Evolutionary conservation across 2,113 vertebrate species (phyloP).

Genomic region (Argyrosomus japonicus): DNA sequence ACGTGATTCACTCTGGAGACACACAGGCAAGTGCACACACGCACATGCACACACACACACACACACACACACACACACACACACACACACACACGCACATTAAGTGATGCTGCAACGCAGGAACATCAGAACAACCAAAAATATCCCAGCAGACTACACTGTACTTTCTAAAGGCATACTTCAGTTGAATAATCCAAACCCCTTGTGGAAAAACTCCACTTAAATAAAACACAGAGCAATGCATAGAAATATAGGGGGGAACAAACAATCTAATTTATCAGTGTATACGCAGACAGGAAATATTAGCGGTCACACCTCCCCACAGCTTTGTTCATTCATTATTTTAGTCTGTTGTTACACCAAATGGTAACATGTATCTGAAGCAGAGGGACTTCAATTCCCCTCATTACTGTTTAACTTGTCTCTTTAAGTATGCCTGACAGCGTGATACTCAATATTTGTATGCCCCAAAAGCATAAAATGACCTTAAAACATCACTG

Average conservation of each 20-base stretch:
- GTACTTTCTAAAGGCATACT: conserved; percentile 34
- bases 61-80: conserved; percentile 5
- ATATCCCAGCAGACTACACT: conserved; percentile 46
- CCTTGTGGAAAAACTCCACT: conserved; percentile 19
- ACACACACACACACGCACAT: conserved; percentile 24
- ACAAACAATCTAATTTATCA: background rate
- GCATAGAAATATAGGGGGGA: background rate
- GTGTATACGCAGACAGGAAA: background rate
- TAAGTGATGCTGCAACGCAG: conserved; percentile 16
- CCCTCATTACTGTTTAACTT: background rate
- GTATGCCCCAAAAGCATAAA: conserved; percentile 13
- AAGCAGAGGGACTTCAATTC: conserved; percentile 24
- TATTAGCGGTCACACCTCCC: background rate
- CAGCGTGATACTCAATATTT: conserved; percentile 13
- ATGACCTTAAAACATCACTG: conserved; percentile 43
- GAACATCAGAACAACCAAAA: conserved; percentile 42
- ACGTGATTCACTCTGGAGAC: conserved; percentile 54
- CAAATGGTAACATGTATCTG: background rate
- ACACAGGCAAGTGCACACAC: background rate
- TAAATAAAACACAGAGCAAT: background rate
- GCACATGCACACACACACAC: background rate
- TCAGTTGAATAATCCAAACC: conserved; percentile 30
- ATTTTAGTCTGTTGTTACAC: background rate
- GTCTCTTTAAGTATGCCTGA: conserved; percentile 2
- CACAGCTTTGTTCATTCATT: background rate